phyloP scores from a whole-genome alignment of 1,140 invertebrate species.

The Eupristina koningsbergeri region DNA sequence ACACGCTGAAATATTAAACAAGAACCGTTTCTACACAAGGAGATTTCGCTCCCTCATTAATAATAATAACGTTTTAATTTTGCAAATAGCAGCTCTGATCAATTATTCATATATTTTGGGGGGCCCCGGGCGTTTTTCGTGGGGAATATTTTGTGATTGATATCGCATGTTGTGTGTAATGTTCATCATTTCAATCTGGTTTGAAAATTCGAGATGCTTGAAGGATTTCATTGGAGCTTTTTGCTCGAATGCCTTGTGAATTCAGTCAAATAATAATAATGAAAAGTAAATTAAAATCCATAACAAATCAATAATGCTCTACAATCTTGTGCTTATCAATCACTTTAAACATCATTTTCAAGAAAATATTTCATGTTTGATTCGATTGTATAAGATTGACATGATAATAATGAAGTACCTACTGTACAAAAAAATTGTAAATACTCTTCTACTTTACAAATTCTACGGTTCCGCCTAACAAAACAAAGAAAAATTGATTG shows the following conservation, averaged over 20 bases:
- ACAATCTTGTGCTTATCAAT: neutral
- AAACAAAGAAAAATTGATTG: neutral
- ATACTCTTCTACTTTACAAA: too few relatives aligned
- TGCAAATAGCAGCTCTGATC: neutral
- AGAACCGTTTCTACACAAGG: neutral
- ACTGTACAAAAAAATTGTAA: neutral
- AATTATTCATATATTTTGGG: constrained; percentile 20
- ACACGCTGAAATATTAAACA: constrained; percentile 18
- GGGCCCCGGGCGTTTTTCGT: neutral
- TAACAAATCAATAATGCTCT: neutral
- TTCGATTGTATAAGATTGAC: neutral
- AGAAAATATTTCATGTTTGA: neutral
- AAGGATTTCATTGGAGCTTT: neutral
- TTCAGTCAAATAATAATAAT: neutral
- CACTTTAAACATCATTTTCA: neutral
- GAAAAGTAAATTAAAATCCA: neutral
- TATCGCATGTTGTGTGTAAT: neutral
- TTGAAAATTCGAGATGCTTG: neutral
- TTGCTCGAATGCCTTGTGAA: neutral
- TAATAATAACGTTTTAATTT: constrained; percentile 30
- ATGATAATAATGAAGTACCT: neutral
- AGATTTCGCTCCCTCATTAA: neutral
- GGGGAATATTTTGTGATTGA: neutral
- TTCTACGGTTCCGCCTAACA: neutral
- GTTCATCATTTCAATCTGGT: neutral